Conservation (phyloP, 2,797 vertebrate species). For the Sus cebifrons region DNA sequence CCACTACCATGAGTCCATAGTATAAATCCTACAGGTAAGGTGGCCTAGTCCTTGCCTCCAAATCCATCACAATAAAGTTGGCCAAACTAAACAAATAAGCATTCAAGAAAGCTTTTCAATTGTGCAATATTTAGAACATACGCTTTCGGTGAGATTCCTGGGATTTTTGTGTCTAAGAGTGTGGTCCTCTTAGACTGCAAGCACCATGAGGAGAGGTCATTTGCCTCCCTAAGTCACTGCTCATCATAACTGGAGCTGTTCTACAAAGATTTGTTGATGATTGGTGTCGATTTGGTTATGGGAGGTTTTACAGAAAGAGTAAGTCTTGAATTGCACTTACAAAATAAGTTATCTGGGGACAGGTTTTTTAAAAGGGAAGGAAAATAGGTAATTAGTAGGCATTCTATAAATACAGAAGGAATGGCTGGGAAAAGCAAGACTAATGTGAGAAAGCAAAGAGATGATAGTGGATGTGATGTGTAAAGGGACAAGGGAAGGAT, state of each 20-base stretch:
- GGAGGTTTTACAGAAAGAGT: neutral
- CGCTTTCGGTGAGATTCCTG: neutral
- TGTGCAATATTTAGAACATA: neutral
- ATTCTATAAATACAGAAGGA: neutral
- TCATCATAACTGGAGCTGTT: neutral
- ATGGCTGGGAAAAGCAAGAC: neutral
- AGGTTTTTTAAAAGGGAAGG: neutral
- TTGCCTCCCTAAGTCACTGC: neutral
- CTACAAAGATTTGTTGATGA: neutral
- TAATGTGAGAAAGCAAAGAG: neutral
- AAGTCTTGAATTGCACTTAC: neutral
- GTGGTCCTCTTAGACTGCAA: neutral
- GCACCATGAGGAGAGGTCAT: too few relatives aligned
- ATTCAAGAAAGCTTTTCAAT: neutral
- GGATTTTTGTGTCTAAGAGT: neutral
- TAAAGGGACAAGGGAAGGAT: neutral
- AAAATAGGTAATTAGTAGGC: neutral
- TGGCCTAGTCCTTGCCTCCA: neutral
- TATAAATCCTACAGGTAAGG: neutral
- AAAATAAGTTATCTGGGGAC: neutral
- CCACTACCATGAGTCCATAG: neutral
- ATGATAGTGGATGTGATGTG: neutral
- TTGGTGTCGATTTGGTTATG: neutral
- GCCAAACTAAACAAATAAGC: conserved; percentile 1
- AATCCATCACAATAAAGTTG: neutral